A percentile compares a stretch with the other conserved stretches of the same genome.
These are phyloP conservation scores for Ametastegia equiseti DNA, from an alignment of 2,888 invertebrate species.

Conservation along the genomic window DNA sequence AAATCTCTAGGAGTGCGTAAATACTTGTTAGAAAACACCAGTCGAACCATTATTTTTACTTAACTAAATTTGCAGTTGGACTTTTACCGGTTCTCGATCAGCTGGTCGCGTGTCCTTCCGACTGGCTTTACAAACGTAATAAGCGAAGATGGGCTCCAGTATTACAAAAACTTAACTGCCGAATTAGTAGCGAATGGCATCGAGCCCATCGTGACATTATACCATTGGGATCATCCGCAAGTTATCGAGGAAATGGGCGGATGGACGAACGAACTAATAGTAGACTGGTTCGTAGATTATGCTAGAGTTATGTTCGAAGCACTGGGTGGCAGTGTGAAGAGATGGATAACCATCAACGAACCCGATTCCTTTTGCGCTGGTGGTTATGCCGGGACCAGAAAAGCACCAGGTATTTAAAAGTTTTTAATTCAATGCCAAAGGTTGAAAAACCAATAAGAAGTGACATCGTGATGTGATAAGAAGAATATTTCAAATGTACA, in stretches of 20 bases:
- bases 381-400: conserved; percentile 75
- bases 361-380: conserved; percentile 80
- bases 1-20: conserved; percentile 23
- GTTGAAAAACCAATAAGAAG: not conserved
- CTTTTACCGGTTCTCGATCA: conserved; percentile 81
- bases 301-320: conserved; percentile 79
- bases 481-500: conserved; percentile 68
- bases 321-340: conserved; percentile 78
- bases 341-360: conserved; percentile 90
- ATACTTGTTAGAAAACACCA: not conserved
- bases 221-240: conserved; percentile 84
- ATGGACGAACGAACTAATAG: conserved; percentile 81
- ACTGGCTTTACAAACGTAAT: conserved; percentile 78
- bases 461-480: not conserved
- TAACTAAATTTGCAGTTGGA: conserved; percentile 53
- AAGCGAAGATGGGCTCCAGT: conserved; percentile 79
- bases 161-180: conserved; percentile 81
- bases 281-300: conserved; percentile 81
- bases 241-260: conserved; percentile 80
- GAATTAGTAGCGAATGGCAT: conserved; percentile 79
- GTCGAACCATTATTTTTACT: not conserved
- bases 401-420: conserved; percentile 57
- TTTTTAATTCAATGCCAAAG: not conserved
- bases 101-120: conserved; percentile 85
- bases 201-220: conserved; percentile 81